These are phyloP conservation scores for Syndactyla subalaris DNA, from an alignment of 2,797 vertebrate species.

Conservation along the genomic window DNA sequence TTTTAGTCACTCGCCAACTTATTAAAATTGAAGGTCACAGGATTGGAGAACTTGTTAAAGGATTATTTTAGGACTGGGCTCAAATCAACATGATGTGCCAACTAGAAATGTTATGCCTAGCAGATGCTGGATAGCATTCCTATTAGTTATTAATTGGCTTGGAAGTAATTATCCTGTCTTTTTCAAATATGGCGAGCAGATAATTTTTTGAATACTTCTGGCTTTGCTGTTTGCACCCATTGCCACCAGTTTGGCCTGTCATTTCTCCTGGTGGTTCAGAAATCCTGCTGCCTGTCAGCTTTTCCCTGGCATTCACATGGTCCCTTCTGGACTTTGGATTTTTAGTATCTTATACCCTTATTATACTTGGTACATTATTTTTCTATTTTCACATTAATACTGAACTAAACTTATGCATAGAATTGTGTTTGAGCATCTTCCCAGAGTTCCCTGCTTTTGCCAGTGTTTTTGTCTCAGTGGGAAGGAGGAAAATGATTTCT, in stretches of 20 bases:
- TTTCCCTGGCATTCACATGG: not conserved
- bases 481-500: not conserved
- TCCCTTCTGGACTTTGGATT: not conserved
- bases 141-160: constrained; percentile 41
- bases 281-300: not conserved
- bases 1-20: not conserved
- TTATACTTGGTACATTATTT: not conserved
- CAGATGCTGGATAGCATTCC: constrained; percentile 13
- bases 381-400: not conserved
- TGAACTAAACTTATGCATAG: not conserved
- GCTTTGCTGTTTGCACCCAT: not conserved
- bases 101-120: not conserved
- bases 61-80: not conserved
- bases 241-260: not conserved
- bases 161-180: not conserved
- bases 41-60: not conserved
- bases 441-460: not conserved
- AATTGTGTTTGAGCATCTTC: not conserved
- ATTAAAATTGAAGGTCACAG: constrained; percentile 1
- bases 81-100: not conserved
- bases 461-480: not conserved
- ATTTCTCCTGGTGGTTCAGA: not conserved
- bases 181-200: not conserved
- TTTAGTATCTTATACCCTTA: not conserved
- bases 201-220: not conserved